Evolutionary conservation across 2,797 vertebrate species (phyloP).

Genomic region (Eulemur albifrons): DNA sequence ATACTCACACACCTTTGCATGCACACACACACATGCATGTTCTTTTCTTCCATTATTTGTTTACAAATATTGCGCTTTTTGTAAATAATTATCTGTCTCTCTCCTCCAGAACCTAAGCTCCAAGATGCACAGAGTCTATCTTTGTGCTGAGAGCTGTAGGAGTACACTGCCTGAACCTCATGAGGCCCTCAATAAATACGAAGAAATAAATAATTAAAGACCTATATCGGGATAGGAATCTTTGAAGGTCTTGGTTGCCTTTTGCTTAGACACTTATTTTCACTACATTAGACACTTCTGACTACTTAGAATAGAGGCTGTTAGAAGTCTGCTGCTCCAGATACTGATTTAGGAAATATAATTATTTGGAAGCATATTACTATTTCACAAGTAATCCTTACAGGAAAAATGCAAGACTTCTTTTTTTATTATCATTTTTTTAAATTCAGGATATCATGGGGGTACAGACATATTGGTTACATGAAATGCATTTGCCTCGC

Average conservation of each 20-base stretch:
- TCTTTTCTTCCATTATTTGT: not conserved
- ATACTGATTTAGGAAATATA: not conserved
- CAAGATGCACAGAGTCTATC: not conserved
- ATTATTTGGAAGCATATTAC: not conserved
- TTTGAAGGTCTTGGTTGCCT: not conserved
- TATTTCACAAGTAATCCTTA: not conserved
- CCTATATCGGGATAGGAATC: not conserved
- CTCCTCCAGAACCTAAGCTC: not conserved
- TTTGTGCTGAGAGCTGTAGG: not conserved
- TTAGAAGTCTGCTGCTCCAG: not conserved
- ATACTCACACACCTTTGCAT: not conserved
- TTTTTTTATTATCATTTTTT: too few relatives aligned
- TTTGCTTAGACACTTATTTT: not conserved
- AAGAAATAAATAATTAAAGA: not conserved
- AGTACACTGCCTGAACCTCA: not conserved
- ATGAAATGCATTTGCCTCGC: too few relatives aligned
- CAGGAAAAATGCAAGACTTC: not conserved
- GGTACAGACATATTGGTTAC: too few relatives aligned
- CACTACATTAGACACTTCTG: not conserved
- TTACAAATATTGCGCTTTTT: not conserved
- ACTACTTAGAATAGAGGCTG: constrained; percentile 6
- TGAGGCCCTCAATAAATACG: not conserved
- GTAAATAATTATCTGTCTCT: not conserved
- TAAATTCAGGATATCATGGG: too few relatives aligned
- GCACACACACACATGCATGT: too few relatives aligned